These are phyloP conservation scores for Parotocinclus haroldoi DNA, from an alignment of 2,797 vertebrate genomes.

Conservation along the genomic window DNA sequence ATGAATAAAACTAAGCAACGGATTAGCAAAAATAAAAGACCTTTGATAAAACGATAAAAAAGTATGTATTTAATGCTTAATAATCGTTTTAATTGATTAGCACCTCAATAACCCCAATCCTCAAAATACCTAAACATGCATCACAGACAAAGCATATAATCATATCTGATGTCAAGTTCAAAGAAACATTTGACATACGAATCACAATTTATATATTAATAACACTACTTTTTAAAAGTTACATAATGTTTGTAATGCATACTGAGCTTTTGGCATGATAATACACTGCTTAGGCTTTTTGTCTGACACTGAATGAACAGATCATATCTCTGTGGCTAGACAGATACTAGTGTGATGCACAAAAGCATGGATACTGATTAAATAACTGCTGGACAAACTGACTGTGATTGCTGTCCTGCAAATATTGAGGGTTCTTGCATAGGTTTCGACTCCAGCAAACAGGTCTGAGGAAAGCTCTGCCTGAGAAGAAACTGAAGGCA, in stretches of 20 bases:
- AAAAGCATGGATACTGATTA: neutral
- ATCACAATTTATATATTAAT: neutral
- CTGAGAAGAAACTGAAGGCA: slow-evolving; percentile 37
- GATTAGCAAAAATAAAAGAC: slow-evolving; percentile 11
- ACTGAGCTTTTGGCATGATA: too few relatives aligned
- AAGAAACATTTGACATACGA: slow-evolving; percentile 17
- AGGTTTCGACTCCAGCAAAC: slow-evolving; percentile 45
- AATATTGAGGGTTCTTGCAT: slow-evolving; percentile 47
- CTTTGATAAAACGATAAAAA: neutral
- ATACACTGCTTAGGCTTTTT: too few relatives aligned
- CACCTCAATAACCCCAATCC: slow-evolving; percentile 19
- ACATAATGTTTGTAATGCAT: too few relatives aligned
- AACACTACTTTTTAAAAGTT: too few relatives aligned
- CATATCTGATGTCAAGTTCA: neutral
- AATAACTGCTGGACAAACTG: neutral
- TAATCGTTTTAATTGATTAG: slow-evolving; percentile 3
- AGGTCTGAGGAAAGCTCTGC: slow-evolving; percentile 21
- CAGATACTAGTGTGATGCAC: neutral
- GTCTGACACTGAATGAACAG: too few relatives aligned
- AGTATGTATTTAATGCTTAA: neutral
- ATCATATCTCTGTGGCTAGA: neutral
- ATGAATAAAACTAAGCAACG: slow-evolving; percentile 7
- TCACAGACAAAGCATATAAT: neutral
- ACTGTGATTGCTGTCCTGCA: slow-evolving; percentile 28
- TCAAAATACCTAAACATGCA: neutral